Evolutionary conservation across 1,140 invertebrate species (phyloP), one percentile per base, ranked within the genome.

Genomic region (Drosophila ohnishii): DNA sequence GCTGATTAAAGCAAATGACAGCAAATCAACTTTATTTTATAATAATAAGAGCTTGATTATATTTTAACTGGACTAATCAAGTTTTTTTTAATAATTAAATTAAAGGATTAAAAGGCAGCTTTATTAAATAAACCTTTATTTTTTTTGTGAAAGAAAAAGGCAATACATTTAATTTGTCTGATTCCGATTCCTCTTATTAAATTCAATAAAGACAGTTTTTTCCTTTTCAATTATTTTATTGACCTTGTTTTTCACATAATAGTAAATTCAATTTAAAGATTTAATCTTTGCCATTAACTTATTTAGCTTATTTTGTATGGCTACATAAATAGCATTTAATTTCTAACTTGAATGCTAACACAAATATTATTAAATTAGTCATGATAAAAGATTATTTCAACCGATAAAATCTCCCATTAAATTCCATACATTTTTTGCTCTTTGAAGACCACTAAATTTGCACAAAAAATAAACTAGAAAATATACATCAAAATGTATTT

Each of bases 241-340:
- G 3, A 4, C 30, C 3, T 9, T 22, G 3, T 35, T 35, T 34
- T 34, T n/a, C 5, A 16, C 14, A 30, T 10, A 37, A 4, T 19
- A 13, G 4, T 19, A 30, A 47, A 37, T 61, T 30, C 9, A 62
- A 22, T 45, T 47, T 62, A 37, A 47, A 34, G 63, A 63, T 48
- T 66, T 37, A 66, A 62, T 32, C 30, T 16, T 28, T 11, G 22
- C 16, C 16, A 30, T 11, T 39, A 25, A 22, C 16, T 4, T 30
- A 37, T 16, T 62, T n/a, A 14, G 30, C 14, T 32, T 19, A 32
- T 44, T 32, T 42, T 44, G 10, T 42, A 2, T 19, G n/a, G 10
- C 16, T 30, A 3, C 3, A 30, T 11, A 14, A 50, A 50, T 10
- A 10, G 5, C n/a, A 10, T 16, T 28, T 5, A 30, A 50, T 30